Conservation (phyloP, 2,797 vertebrate species). For the Eulemur mongoz region DNA sequence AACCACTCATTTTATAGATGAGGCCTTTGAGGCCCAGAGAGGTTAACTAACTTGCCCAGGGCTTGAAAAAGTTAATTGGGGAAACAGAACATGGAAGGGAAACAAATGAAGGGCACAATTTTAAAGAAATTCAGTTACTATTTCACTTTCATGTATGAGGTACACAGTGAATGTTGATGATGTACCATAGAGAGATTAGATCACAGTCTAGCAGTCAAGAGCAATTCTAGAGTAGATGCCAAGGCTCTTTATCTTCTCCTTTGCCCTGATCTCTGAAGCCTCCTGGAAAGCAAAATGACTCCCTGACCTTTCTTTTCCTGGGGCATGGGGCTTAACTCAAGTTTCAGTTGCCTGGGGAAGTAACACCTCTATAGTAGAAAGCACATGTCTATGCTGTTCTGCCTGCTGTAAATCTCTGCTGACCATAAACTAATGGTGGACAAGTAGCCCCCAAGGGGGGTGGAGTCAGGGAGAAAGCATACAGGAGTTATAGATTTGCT, state of each 20-base stretch:
- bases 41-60: constrained; percentile 63
- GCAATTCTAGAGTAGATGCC: neutral
- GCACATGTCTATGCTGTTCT: neutral
- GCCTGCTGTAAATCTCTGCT: neutral
- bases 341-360: constrained; percentile 13
- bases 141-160: constrained; percentile 11
- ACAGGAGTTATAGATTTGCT: neutral
- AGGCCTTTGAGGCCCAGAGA: constrained; percentile 49
- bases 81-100: constrained; percentile 54
- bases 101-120: constrained; percentile 57
- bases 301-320: neutral
- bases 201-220: neutral
- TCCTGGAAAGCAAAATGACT: constrained; percentile 20
- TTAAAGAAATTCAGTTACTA: constrained; percentile 52
- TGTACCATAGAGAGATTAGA: neutral
- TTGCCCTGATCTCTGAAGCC: neutral
- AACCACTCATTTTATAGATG: constrained; percentile 67
- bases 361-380: constrained; percentile 9
- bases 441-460: neutral
- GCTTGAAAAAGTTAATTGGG: constrained; percentile 55
- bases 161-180: constrained; percentile 30
- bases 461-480: neutral
- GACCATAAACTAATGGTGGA: neutral
- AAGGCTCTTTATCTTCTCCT: constrained; percentile 26
- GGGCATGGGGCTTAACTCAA: neutral